These are phyloP conservation scores for Eretmochelys imbricata DNA, from an alignment of 2,113 vertebrate species.

Conservation along the genomic window DNA sequence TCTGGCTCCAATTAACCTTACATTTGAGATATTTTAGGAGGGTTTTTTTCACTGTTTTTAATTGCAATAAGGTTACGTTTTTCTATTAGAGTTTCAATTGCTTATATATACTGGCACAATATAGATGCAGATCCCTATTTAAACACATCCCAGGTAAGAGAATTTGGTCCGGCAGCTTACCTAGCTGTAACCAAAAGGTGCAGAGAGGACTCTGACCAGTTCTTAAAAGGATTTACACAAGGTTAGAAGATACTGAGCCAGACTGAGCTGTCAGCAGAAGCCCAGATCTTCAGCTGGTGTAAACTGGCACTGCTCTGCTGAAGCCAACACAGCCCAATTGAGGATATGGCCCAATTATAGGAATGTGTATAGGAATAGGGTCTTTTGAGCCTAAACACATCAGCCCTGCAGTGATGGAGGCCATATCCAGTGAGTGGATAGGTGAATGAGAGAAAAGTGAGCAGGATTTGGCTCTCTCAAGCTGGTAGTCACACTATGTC, in stretches of 20 bases:
- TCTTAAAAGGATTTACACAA: rapidly evolving
- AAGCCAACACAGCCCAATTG: background rate
- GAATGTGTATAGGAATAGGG: background rate
- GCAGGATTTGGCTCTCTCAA: background rate
- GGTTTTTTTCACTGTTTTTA: constrained; percentile 72
- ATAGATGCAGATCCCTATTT: constrained; percentile 53
- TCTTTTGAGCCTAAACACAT: background rate
- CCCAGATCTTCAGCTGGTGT: background rate
- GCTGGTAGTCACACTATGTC: background rate
- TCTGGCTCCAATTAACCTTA: constrained; percentile 93
- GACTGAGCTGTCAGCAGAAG: background rate
- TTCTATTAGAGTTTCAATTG: constrained; percentile 71
- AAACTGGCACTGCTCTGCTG: background rate
- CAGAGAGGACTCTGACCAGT: background rate
- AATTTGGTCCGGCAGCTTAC: background rate
- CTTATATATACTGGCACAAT: constrained; percentile 66
- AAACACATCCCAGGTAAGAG: constrained; percentile 21
- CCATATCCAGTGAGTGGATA: background rate
- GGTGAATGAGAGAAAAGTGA: background rate
- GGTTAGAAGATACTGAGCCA: background rate
- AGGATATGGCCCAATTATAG: background rate
- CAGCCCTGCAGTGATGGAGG: background rate
- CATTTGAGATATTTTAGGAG: constrained; percentile 85
- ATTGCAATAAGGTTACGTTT: constrained; percentile 80
- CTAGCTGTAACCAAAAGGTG: background rate